phyloP scores from a whole-genome alignment of 2,797 vertebrate genomes.

The Anisognathus igniventris region DNA sequence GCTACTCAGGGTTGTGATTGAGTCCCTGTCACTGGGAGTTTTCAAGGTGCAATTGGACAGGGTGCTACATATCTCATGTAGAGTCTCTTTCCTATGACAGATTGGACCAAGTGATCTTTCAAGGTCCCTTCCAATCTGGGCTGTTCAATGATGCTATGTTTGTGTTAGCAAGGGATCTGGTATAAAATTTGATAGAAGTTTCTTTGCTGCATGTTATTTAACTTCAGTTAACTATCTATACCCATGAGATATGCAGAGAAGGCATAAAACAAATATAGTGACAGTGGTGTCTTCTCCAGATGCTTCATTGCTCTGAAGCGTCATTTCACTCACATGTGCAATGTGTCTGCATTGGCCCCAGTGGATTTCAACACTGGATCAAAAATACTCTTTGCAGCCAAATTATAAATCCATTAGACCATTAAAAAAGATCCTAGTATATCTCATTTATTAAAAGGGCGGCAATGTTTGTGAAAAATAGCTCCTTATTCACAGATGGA shows the following conservation, averaged over 20 bases:
- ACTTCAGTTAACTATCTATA: not conserved
- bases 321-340: not conserved
- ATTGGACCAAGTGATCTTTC: not conserved
- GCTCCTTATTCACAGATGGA: conserved; percentile 8
- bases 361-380: not conserved
- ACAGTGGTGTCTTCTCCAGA: not conserved
- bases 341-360: not conserved
- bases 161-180: not conserved
- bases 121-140: not conserved
- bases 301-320: not conserved
- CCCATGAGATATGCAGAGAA: not conserved
- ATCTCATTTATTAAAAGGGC: conserved; percentile 7
- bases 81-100: not conserved
- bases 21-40: not conserved
- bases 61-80: not conserved
- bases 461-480: conserved; percentile 9
- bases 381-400: not conserved
- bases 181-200: not conserved
- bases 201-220: not conserved
- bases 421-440: not conserved
- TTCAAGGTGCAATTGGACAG: not conserved
- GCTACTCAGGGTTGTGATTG: not conserved
- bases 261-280: not conserved
- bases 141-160: not conserved
- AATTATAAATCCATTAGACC: not conserved